These are phyloP conservation scores for Sclerurus mexicanus DNA, from an alignment of 2,113 vertebrate genomes.

Conservation along the genomic window DNA sequence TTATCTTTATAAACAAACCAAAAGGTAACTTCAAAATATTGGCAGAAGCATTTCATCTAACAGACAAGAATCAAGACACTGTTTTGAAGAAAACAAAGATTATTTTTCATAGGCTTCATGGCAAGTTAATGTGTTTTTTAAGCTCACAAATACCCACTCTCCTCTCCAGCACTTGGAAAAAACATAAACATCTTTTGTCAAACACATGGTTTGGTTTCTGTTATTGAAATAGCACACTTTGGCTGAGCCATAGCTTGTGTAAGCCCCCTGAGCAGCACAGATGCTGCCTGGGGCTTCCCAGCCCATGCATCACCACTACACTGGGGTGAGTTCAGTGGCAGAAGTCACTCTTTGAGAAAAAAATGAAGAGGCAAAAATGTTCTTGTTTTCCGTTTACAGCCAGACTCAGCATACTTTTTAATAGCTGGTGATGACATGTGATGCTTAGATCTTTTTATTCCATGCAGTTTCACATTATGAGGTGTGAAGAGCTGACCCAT, in stretches of 20 bases:
- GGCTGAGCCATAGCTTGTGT: background rate
- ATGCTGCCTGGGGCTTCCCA: background rate
- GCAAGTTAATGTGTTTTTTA: background rate
- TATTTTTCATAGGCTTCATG: background rate
- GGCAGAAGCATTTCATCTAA: background rate
- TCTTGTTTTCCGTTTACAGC: background rate
- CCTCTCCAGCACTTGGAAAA: background rate
- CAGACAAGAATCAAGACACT: background rate
- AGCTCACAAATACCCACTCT: background rate
- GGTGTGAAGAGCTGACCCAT: background rate
- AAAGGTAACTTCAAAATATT: constrained; percentile 21
- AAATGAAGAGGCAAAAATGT: background rate
- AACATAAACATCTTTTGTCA: background rate
- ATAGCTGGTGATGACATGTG: rapidly evolving
- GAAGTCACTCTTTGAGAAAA: background rate
- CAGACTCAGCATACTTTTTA: background rate
- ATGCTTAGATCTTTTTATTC: background rate
- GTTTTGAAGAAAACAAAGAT: constrained; percentile 6
- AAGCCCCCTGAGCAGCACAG: background rate
- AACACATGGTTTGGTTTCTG: background rate
- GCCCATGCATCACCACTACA: background rate
- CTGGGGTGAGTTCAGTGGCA: background rate
- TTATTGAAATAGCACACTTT: background rate
- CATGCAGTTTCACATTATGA: background rate
- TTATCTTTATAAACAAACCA: constrained; percentile 8